Conservation (phyloP, 2,888 invertebrate genomes). For the Glyphotaelius pellucidus region DNA sequence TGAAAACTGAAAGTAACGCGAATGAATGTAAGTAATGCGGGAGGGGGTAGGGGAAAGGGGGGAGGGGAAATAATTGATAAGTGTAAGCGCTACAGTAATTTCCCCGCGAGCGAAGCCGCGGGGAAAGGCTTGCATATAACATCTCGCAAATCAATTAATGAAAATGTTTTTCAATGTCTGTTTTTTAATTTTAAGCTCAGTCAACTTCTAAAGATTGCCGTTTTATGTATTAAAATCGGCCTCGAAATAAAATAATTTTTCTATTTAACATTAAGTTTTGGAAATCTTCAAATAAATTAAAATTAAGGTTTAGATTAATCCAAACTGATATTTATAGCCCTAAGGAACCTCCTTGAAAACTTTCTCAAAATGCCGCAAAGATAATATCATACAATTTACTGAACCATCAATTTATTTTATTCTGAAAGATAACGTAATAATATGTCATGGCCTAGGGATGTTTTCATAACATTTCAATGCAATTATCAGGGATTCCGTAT, state of each 20-base stretch:
- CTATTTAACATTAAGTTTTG: not conserved
- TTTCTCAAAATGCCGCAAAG: not conserved
- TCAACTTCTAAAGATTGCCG: no score
- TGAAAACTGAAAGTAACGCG: no score
- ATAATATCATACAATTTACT: not conserved
- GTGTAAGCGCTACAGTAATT: no score
- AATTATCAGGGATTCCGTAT: not conserved
- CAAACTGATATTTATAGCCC: not conserved
- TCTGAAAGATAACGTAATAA: not conserved
- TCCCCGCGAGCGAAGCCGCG: no score
- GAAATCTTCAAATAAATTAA: not conserved
- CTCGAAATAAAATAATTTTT: not conserved
- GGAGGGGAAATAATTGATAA: no score
- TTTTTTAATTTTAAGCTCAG: no score
- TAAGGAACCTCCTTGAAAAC: not conserved
- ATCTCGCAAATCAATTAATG: no score
- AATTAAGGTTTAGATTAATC: not conserved
- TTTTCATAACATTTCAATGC: constrained; percentile 2
- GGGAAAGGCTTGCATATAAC: no score
- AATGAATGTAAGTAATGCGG: no score
- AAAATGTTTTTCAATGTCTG: no score
- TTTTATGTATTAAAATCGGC: not conserved
- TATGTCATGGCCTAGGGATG: not conserved
- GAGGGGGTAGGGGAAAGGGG: no score
- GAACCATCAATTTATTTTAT: not conserved